These are phyloP conservation scores for Drosophila anceps DNA, from an alignment of 2,888 invertebrate genomes.

Conservation along the genomic window DNA sequence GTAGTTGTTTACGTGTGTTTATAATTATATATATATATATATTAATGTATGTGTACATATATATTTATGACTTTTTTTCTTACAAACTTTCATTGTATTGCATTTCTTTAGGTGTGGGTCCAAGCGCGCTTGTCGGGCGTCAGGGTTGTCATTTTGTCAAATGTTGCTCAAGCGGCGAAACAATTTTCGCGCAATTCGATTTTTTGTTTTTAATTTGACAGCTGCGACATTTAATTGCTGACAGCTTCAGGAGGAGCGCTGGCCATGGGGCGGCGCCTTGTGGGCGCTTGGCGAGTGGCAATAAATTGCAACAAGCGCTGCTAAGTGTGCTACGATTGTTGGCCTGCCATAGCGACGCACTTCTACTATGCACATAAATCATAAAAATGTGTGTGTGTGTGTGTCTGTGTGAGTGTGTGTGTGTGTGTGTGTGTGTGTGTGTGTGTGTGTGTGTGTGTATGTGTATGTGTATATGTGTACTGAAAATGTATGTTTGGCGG, in stretches of 20 bases:
- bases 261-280: background rate
- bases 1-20: too few species aligned
- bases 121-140: background rate
- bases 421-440: background rate
- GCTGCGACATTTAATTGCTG: conserved; percentile 68
- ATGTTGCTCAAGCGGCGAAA: conserved; percentile 41
- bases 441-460: conserved; percentile 3
- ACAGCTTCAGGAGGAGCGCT: conserved; percentile 32
- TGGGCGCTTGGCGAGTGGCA: conserved; percentile 6
- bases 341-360: conserved; percentile 31
- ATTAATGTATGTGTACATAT: too few species aligned
- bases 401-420: background rate
- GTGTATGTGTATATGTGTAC: too few species aligned
- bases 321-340: conserved; percentile 63
- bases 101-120: background rate
- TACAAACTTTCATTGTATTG: background rate
- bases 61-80: background rate
- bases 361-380: conserved; percentile 67
- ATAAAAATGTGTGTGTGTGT: conserved; percentile 41
- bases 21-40: background rate
- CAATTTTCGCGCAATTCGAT: conserved; percentile 50
- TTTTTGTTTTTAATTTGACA: conserved; percentile 62
- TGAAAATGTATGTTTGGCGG: conserved; percentile 62
- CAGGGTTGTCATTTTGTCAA: conserved; percentile 22
- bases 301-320: conserved; percentile 67